phyloP scores from a whole-genome alignment of 2,113 vertebrate genomes.

The Desmodus rotundus region DNA sequence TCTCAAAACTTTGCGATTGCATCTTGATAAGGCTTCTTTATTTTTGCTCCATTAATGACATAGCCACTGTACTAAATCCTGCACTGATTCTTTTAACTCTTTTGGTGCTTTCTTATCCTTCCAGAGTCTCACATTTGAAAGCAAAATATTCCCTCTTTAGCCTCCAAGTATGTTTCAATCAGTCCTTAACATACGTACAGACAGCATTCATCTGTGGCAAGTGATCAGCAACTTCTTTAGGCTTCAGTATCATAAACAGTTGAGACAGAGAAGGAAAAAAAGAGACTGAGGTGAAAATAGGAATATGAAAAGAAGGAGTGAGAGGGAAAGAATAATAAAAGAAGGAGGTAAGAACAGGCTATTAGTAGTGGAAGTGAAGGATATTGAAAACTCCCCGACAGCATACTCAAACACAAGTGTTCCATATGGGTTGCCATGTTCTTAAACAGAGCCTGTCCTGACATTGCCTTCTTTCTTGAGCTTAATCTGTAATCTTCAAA shows the following conservation, averaged over 20 bases:
- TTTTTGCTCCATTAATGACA: slow-evolving; percentile 14
- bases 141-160: not conserved
- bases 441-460: not conserved
- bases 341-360: not conserved
- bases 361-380: not conserved
- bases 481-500: not conserved
- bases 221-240: not conserved
- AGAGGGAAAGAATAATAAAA: not conserved
- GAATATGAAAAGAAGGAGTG: not conserved
- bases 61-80: not conserved
- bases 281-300: not conserved
- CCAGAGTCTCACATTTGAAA: not conserved
- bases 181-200: not conserved
- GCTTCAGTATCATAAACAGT: not conserved
- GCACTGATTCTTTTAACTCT: not conserved
- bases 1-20: not conserved
- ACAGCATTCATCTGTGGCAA: not conserved
- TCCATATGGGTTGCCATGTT: not conserved
- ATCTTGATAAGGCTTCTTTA: not conserved
- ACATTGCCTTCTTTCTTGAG: not conserved
- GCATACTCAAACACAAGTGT: not conserved
- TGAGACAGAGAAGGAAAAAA: not conserved
- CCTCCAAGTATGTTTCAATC: not conserved
- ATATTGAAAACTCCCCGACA: not conserved
- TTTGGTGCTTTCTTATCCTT: not conserved